Evolutionary conservation across 2,888 invertebrate species (phyloP), one percentile per base, ranked within the genome.

Genomic region (Agrochola lychnidis): DNA sequence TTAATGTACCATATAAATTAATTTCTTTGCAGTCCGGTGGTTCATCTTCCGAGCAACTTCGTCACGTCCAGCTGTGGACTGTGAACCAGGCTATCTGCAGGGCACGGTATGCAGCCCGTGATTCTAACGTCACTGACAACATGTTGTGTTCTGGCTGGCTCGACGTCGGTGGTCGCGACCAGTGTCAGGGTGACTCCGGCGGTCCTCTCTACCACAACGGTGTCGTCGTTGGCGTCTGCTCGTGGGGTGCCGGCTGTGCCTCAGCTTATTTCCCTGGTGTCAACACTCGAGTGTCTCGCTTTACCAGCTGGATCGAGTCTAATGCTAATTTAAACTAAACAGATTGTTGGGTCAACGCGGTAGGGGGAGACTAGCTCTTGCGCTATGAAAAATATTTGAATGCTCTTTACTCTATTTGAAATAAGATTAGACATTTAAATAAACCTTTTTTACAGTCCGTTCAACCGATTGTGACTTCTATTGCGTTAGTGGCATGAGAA

Each of bases 121-220:
- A 87, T 0, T 10, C 7, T 3, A 66, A 72, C 4, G 72, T 93
- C 12, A 89, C 90, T 57, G 87, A 87, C 36, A 92, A 91, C 79
- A 92, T 92, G 92, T 25, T 93, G 86, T 93, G 93, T 70, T 89
- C 92, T 5, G 93, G 93, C n/a, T 87, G 87, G 87, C 82, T 92
- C 40, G 87, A 89, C 53, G 87, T 91, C 5, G 91, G 91, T 12
- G 92, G 92, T 69, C 91, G 90, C 19, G 92, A 89, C 83, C 91
- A 90, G 81, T 93, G 93, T 81, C 87, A 87, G 78, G 89, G 90
- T 3, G 92, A 92, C 80, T 90, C 90, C 7, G 92, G 92, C 6
- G 90, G 93, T 22, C 92, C 92, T 42, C 87, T 92, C 36, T 88
- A 89, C 73, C 90, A 92, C 83, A 89, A 90, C 40, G 62, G 83